Evolutionary conservation across 2,888 invertebrate species (phyloP), one percentile per base, ranked within the genome.

Genomic region (Eutolmus rufibarbis): DNA sequence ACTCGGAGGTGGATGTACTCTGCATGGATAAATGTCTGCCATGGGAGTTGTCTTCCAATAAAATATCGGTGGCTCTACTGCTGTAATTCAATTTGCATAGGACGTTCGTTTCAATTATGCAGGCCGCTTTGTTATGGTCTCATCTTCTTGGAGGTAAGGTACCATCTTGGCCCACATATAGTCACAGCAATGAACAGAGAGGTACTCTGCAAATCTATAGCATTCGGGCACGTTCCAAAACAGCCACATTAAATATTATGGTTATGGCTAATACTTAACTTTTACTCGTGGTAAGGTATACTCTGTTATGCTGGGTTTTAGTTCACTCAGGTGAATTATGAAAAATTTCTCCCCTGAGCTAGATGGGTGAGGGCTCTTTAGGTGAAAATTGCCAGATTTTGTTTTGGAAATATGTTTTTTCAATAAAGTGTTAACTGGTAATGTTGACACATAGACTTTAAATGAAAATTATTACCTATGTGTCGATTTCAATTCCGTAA

Each of bases 31-130:
- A 82, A 88, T 88, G 88, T 88, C 76, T 82, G 37, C 57, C 86
- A 46, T 66, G 88, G 87, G 88, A 88, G 76, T 88, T 88, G 86
- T 86, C 86, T 74, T 79, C 79, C 79, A 86, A 87, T 87, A 87
- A 87, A 87, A 87, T 86, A 87, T 87, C 79, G 87, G 85, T 87
- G 66, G 57, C 79, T 43, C 78, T 85, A 66, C 66, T 78, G 74
- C 86, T 86, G 86, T 88, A 88, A 88, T 88, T 88, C 88, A 88
- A 88, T 88, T 88, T 88, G 82, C 88, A 88, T 88, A 86, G 88
- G 82, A 86, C 86, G 86, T 88, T 88, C 86, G 56, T 88, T 88
- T 88, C 88, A 88, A 88, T 88, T 88, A 88, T 88, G 86, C 86
- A 88, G 74, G 81, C 40, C 56, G 46, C 79, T 86, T 81, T 86